phyloP scores from a whole-genome alignment of 2,797 vertebrate genomes.

The Gallirallus australis region DNA sequence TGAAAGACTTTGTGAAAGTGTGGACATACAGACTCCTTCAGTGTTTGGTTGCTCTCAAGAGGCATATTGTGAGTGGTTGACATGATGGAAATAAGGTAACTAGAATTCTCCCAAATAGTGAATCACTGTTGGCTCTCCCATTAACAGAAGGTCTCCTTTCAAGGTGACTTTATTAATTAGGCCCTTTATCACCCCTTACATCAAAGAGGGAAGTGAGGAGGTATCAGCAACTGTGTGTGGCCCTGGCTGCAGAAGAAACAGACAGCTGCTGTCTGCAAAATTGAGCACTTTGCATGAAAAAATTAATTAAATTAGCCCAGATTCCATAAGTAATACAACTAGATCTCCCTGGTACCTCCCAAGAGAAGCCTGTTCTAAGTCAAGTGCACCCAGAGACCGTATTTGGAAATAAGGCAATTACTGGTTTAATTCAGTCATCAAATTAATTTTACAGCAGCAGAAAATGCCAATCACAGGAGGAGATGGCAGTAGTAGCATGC shows the following conservation, averaged over 20 bases:
- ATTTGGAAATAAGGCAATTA: constrained; percentile 50
- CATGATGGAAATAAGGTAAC: constrained; percentile 73
- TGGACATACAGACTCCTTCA: constrained; percentile 23
- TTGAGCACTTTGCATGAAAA: constrained; percentile 83
- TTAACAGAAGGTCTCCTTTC: constrained; percentile 81
- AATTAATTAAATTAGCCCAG: constrained; percentile 86
- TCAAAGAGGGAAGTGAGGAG: constrained; percentile 77
- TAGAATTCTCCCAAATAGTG: constrained; percentile 80
- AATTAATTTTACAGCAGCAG: constrained; percentile 39
- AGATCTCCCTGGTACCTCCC: constrained; percentile 14
- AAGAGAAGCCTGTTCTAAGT: constrained; percentile 34
- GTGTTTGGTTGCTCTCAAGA: constrained; percentile 8
- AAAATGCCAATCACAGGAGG: background rate
- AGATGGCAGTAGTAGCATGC: background rate
- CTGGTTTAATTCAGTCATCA: constrained; percentile 60
- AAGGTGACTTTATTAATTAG: constrained; percentile 91
- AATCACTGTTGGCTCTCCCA: constrained; percentile 85
- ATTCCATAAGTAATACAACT: constrained; percentile 77
- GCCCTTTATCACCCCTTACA: constrained; percentile 87
- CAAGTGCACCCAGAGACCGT: background rate
- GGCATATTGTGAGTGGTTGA: constrained; percentile 46
- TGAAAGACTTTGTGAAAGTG: constrained; percentile 9
- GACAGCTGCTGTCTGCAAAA: constrained; percentile 81
- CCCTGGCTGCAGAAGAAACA: constrained; percentile 68
- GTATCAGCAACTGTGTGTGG: constrained; percentile 65